phyloP scores from a whole-genome alignment of 2,797 vertebrate genomes.

The Australoheros facetus region DNA sequence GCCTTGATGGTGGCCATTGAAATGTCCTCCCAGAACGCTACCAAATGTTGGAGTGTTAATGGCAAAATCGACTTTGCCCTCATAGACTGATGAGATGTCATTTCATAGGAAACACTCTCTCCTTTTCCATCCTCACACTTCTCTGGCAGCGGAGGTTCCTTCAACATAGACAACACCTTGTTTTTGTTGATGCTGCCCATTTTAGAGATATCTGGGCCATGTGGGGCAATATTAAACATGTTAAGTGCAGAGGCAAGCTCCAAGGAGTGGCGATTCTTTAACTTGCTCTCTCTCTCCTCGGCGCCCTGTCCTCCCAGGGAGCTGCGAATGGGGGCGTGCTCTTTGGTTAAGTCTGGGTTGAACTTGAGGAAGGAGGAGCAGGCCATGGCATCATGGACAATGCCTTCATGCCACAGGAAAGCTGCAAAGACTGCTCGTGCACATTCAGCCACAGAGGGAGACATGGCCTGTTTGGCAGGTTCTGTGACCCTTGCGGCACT shows the following conservation, averaged over 20 bases:
- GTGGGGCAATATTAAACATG: conserved; percentile 98
- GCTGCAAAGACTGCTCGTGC: conserved; percentile 95
- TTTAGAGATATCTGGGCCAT: conserved; percentile 98
- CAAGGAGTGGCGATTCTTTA: conserved; percentile 97
- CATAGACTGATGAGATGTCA: conserved; percentile 84
- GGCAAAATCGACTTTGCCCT: conserved; percentile 94
- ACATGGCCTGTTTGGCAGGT: conserved; percentile 98
- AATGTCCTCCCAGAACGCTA: conserved; percentile 99
- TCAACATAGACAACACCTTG: conserved; percentile 98
- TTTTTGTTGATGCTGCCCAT: conserved; percentile 99
- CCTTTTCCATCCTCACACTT: conserved; percentile 95
- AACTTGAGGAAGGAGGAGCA: conserved; percentile 99
- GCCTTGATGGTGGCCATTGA: conserved; percentile 98
- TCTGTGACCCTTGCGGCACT: conserved; percentile 83
- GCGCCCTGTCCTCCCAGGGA: conserved; percentile 88
- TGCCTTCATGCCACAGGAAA: conserved; percentile 98
- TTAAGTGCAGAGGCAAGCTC: conserved; percentile 98
- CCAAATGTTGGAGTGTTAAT: conserved; percentile 94
- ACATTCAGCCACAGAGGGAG: conserved; percentile 96
- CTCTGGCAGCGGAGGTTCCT: conserved; percentile 95
- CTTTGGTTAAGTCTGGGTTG: conserved; percentile 97
- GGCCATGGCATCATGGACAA: conserved; percentile 99
- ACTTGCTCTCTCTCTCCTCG: conserved; percentile 95
- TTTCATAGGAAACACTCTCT: conserved; percentile 87
- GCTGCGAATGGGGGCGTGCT: conserved; percentile 94